These are phyloP conservation scores for Notarius quadriscutis DNA, from an alignment of 2,113 vertebrate genomes.

Conservation along the genomic window DNA sequence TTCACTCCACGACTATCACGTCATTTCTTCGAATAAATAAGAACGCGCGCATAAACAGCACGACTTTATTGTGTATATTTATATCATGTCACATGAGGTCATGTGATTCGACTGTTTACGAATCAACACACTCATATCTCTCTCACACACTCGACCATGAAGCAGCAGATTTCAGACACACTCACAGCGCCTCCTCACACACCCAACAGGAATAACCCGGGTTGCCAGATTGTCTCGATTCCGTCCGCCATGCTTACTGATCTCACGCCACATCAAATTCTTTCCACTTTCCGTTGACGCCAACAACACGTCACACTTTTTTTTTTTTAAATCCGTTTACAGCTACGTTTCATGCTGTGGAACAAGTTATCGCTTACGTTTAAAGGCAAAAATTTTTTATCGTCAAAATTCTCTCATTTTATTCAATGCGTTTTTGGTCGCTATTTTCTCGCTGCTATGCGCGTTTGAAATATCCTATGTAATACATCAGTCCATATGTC, in stretches of 20 bases:
- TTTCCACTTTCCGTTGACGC: too few relatives aligned
- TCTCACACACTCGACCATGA: not conserved
- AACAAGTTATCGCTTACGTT: too few relatives aligned
- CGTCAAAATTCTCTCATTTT: too few relatives aligned
- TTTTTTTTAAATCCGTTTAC: not conserved
- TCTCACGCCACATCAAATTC: too few relatives aligned
- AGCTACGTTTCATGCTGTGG: not conserved
- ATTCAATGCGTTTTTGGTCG: too few relatives aligned
- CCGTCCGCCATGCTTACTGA: too few relatives aligned
- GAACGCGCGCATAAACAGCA: not conserved
- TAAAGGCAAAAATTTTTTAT: too few relatives aligned
- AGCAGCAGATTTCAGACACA: constrained; percentile 16
- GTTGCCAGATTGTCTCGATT: constrained; percentile 5
- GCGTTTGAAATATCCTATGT: too few relatives aligned
- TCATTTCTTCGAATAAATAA: too few relatives aligned
- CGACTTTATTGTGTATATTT: not conserved
- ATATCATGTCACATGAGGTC: not conserved
- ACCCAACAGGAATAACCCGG: not conserved
- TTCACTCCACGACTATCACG: too few relatives aligned
- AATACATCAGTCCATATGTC: too few relatives aligned
- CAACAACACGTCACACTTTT: not conserved
- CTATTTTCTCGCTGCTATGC: too few relatives aligned
- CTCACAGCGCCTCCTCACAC: constrained; percentile 33
- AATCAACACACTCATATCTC: not conserved
- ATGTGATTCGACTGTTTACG: not conserved